phyloP scores from a whole-genome alignment of 2,888 invertebrate species.

The Drosophila multiciliata region DNA sequence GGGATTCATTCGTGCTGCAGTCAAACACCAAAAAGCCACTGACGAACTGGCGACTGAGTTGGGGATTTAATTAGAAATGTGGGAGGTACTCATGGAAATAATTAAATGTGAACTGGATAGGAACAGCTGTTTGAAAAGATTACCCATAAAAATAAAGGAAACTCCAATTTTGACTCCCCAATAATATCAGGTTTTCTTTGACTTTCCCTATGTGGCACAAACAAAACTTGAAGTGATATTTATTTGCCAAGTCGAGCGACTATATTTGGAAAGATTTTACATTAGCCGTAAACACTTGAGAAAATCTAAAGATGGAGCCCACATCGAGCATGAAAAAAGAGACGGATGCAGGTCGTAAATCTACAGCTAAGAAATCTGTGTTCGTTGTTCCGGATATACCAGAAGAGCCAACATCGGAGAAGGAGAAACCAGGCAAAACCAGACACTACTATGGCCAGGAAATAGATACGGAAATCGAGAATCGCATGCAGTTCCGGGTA shows the following conservation, averaged over 20 bases:
- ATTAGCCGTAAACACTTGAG: neutral
- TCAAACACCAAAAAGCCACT: conserved; percentile 27
- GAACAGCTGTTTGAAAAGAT: conserved; percentile 1
- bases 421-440: neutral
- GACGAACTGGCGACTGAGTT: conserved; percentile 8
- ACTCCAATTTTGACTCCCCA: neutral
- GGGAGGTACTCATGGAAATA: conserved; percentile 17
- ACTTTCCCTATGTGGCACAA: neutral
- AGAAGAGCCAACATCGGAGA: fast-evolving
- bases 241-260: neutral
- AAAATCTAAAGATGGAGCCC: neutral
- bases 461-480: conserved; percentile 36
- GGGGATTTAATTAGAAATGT: conserved; percentile 42
- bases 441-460: conserved; percentile 50
- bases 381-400: neutral
- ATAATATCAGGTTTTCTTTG: conserved; percentile 4
- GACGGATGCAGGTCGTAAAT: neutral
- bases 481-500: conserved; percentile 58
- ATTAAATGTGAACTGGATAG: conserved; percentile 20
- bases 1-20: conserved; percentile 20
- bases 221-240: neutral
- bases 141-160: neutral
- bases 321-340: conserved; percentile 1
- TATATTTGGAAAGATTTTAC: neutral
- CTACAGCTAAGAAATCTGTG: conserved; percentile 49